Evolutionary conservation across 2,888 invertebrate genomes (phyloP).

Genomic region (Melinaea marsaeus): DNA sequence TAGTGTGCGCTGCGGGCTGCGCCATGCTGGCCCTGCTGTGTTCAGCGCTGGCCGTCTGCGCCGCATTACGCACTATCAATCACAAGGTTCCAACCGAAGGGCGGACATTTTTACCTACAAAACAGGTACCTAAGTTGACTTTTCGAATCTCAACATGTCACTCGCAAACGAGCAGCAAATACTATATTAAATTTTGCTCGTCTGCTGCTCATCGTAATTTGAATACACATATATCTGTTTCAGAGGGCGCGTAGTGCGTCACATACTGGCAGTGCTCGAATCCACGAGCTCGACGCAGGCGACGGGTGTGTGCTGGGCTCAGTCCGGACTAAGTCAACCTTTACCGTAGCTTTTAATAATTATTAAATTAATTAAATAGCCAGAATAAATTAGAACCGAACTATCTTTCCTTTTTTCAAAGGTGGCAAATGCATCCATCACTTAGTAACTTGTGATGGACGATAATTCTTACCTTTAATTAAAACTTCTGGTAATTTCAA

Average conservation of each 20-base stretch:
- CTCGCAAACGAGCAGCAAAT: no score
- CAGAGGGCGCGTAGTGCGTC: conserved; percentile 56
- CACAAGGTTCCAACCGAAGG: conserved; percentile 79
- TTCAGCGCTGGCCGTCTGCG: conserved; percentile 81
- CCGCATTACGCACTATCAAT: conserved; percentile 79
- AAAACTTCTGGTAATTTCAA: no score
- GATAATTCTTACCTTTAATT: no score
- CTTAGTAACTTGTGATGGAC: no score
- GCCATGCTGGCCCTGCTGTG: conserved; percentile 83
- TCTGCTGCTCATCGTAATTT: no score
- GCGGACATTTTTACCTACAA: conserved; percentile 64
- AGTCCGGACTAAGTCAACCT: conserved; percentile 52
- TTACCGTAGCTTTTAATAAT: background rate
- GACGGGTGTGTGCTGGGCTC: conserved; percentile 64
- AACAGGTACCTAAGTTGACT: conserved; percentile 60
- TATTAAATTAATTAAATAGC: no score
- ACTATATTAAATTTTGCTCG: no score
- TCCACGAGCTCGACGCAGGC: conserved; percentile 56
- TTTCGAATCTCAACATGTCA: no score
- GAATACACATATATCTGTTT: background rate
- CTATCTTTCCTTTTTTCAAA: no score
- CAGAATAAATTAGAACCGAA: no score
- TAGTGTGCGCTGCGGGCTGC: conserved; percentile 83
- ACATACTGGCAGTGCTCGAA: conserved; percentile 58
- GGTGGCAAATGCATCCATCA: no score